Evolutionary conservation across 2,888 invertebrate species (phyloP).

Genomic region (Lucinisca nassula): DNA sequence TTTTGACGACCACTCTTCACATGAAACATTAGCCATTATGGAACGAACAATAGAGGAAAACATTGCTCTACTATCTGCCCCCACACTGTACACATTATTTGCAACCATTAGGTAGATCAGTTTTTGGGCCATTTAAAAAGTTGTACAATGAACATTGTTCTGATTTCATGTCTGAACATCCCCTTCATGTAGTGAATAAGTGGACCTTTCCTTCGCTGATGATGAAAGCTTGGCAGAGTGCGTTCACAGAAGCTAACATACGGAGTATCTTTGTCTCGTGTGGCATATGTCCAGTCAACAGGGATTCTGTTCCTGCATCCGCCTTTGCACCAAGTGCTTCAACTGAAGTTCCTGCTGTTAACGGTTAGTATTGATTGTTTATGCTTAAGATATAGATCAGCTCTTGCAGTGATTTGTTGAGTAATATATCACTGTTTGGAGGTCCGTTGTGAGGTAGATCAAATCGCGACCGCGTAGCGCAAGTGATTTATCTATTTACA

Average conservation of each 20-base stretch:
- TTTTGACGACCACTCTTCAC: constrained; percentile 65
- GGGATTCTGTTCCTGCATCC: constrained; percentile 16
- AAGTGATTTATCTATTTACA: too few species aligned
- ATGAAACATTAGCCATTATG: constrained; percentile 54
- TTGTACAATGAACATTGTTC: constrained; percentile 36
- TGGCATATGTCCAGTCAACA: constrained; percentile 57
- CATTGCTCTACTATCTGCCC: constrained; percentile 20
- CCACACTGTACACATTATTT: constrained; percentile 37
- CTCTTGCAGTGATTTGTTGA: too few species aligned
- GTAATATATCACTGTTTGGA: too few species aligned
- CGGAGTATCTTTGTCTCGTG: constrained; percentile 56
- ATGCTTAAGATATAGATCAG: too few species aligned
- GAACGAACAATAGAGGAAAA: constrained; percentile 61
- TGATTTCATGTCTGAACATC: constrained; percentile 38
- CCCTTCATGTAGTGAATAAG: constrained; percentile 43
- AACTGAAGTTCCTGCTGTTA: neutral
- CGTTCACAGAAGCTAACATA: constrained; percentile 33
- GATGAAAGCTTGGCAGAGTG: constrained; percentile 53
- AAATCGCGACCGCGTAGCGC: too few species aligned
- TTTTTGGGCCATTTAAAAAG: constrained; percentile 36
- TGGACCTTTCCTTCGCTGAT: constrained; percentile 51
- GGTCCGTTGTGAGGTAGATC: too few species aligned
- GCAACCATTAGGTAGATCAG: constrained; percentile 35
- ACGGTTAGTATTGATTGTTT: neutral
- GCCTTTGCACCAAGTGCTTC: constrained; percentile 36